Evolutionary conservation across 2,888 invertebrate species (phyloP).

Genomic region (Dexiosoma caninum): DNA sequence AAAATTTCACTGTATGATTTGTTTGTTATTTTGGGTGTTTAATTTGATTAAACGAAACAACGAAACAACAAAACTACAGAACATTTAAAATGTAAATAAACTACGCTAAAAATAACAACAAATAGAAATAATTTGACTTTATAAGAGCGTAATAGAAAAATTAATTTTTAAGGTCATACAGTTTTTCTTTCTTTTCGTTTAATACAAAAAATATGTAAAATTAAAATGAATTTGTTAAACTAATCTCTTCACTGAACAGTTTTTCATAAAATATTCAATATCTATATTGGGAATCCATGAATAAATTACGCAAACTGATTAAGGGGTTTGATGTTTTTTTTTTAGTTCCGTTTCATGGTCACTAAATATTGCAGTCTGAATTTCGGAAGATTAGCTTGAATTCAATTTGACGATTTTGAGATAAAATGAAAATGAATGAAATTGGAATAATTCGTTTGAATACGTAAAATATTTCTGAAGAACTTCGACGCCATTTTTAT

Average conservation of each 20-base stretch:
- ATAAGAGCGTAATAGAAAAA: not conserved
- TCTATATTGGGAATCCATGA: not conserved
- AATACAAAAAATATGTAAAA: not conserved
- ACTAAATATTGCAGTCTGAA: not conserved
- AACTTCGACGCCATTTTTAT: too few relatives aligned
- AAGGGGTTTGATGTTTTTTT: too few relatives aligned
- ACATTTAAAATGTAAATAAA: not conserved
- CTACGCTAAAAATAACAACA: conserved; percentile 9
- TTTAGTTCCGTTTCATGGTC: not conserved
- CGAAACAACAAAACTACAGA: not conserved
- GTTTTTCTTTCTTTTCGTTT: not conserved
- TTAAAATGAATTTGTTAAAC: not conserved
- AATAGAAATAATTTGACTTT: conserved; percentile 19
- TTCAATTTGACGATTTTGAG: not conserved
- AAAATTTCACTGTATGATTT: conserved; percentile 49
- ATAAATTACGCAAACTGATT: too few relatives aligned
- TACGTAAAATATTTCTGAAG: not conserved
- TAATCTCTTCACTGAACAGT: not conserved
- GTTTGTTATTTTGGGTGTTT: conserved; percentile 33
- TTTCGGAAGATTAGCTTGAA: not conserved
- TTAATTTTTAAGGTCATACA: conserved; percentile 36
- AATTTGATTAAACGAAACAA: conserved; percentile 48
- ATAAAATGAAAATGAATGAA: not conserved
- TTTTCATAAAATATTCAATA: not conserved
- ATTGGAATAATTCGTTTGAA: not conserved